phyloP scores from a whole-genome alignment of 1,140 invertebrate species.

The Lepidurus packardi region DNA sequence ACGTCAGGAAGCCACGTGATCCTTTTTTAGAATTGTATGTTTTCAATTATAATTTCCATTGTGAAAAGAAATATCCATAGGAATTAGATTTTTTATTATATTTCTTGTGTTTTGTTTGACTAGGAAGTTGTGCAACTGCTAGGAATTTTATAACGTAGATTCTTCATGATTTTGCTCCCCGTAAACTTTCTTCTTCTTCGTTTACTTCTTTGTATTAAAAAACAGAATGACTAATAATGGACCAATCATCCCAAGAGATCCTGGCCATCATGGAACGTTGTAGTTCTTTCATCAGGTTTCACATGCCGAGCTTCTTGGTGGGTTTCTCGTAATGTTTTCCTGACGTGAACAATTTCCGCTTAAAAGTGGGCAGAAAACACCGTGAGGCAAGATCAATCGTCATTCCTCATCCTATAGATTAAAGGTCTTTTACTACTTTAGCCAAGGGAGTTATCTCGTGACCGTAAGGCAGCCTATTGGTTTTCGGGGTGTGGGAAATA shows the following conservation, averaged over 20 bases:
- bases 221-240: background rate
- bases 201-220: background rate
- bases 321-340: background rate
- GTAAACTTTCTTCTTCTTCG: no score
- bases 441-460: background rate
- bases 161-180: no score
- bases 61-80: no score
- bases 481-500: constrained; percentile 4
- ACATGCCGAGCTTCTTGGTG: background rate
- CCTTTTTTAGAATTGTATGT: no score
- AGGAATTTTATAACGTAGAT: no score
- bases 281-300: background rate
- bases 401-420: background rate
- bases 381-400: background rate
- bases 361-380: background rate
- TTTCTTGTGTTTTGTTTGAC: no score
- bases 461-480: background rate
- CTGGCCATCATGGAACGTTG: no score
- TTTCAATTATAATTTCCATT: no score
- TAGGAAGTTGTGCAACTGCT: no score
- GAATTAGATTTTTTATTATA: no score
- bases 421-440: constrained; percentile 4
- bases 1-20: no score
- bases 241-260: no score
- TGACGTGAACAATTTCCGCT: background rate